Percentiles rank a stretch among this genome's conserved stretches.
phyloP scores from a whole-genome alignment of 2,888 invertebrate species.

The Caenorhabditis auriculariae region DNA sequence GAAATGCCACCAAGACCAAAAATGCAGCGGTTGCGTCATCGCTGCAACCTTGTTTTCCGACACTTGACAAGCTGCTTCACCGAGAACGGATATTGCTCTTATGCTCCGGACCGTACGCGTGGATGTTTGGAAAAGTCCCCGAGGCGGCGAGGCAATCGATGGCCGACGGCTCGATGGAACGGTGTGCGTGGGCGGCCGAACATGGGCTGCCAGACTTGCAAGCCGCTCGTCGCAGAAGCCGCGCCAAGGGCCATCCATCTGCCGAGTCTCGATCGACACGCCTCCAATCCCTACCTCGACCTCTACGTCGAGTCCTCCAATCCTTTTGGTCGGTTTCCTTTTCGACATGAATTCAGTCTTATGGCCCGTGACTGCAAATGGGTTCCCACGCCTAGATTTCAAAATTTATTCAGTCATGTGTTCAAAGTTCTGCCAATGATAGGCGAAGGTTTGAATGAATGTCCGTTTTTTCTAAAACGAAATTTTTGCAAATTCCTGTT shows the following conservation, averaged over 20 bases:
- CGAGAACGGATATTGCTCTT: no score
- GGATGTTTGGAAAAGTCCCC: no score
- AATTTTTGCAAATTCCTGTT: no score
- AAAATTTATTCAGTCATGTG: neutral
- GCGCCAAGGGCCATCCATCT: neutral
- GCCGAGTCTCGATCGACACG: neutral
- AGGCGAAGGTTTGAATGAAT: no score
- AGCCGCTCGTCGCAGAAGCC: neutral
- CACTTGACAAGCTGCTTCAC: no score
- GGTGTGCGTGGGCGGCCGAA: neutral
- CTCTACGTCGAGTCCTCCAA: constrained; percentile 1
- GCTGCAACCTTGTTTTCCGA: no score
- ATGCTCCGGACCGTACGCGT: no score
- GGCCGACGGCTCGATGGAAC: neutral
- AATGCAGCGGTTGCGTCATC: no score
- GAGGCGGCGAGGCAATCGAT: neutral
- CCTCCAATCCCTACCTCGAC: constrained; percentile 10
- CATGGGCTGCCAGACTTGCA: neutral
- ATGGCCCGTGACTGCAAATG: neutral
- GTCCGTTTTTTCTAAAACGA: no score
- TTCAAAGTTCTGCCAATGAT: no score
- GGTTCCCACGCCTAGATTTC: neutral
- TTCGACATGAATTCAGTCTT: neutral
- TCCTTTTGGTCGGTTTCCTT: constrained; percentile 1
- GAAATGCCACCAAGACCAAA: no score